A percentile compares a stretch with the other conserved stretches of the same genome.
Evolutionary conservation across 2,888 invertebrate genomes (phyloP).

Genomic region (Andricus quercusramuli): DNA sequence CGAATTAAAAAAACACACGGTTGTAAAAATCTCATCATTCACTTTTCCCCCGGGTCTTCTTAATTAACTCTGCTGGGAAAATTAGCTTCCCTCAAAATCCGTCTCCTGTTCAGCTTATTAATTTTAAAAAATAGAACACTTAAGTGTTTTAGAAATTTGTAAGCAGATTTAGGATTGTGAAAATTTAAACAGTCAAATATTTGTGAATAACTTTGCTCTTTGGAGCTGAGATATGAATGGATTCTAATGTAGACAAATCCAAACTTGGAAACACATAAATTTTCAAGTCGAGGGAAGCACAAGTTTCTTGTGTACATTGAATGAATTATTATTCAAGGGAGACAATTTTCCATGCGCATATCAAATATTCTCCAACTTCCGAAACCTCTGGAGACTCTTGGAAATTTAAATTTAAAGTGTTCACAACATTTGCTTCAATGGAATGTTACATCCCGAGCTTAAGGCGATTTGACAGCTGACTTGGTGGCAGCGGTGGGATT

Average conservation of each 20-base stretch:
- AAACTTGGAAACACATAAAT: conserved; percentile 2
- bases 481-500: too few species aligned
- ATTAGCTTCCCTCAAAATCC: background rate
- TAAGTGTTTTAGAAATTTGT: background rate
- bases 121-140: background rate
- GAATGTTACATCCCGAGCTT: too few species aligned
- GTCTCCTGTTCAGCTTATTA: background rate
- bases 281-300: background rate
- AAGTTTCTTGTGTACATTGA: background rate
- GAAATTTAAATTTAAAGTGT: background rate
- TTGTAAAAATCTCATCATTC: background rate
- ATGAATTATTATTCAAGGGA: conserved; percentile 12
- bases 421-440: too few species aligned
- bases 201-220: background rate
- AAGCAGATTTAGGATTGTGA: too few species aligned
- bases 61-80: background rate
- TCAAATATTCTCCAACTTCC: background rate
- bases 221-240: background rate
- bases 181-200: background rate
- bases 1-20: background rate
- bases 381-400: background rate
- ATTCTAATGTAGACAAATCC: background rate
- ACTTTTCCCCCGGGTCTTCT: background rate
- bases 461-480: too few species aligned
- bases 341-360: conserved; percentile 12